Base-by-base conservation (phyloP, 2,888 invertebrate genomes). In the Tanytarsus gracilentus region DNA sequence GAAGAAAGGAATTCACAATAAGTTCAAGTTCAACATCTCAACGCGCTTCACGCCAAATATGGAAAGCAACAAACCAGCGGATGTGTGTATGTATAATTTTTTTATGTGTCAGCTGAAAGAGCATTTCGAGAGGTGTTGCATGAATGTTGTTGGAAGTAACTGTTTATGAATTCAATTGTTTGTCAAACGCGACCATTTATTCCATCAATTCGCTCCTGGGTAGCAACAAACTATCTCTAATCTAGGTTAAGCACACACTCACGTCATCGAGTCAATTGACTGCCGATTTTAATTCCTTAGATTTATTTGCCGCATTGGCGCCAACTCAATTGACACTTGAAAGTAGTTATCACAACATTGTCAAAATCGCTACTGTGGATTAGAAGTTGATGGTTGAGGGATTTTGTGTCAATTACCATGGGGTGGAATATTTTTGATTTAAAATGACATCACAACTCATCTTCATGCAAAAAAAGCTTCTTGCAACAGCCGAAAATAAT, bases 61-160 rank as follows among this genome's bases (percentile, higher is more conserved):
- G 58, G 58, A 44, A 39, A 25, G 11, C 27, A 29, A 26, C 6
- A 39, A 33, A 9, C 18, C 30, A 58, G 27, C 26, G 39, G 25
- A 52, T 39, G 30, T 58, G n/a, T 58, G 30, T 40, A 21, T 39
- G n/a, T 48, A 8, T 16, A 40, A 26, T 58, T 25, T n/a, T 40
- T 58, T 58, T 29, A 58, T 58, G 44, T 58, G 29, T 48, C 58
- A 58, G 39, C 18, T 40, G n/a, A n/a, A n/a, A n/a, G n/a, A 48
- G 48, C 44, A 30, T 40, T 48, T 58, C 48, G 58, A 58, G 58
- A 58, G 29, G 58, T 58, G 58, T 58, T 58, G 26, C 58, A 40
- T 44, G 11, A 23, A 44, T 44, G 21, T 44, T 39, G 40, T n/a
- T 56, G 27, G 56, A 44, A 39, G 40, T 58, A 58, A 58, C 58